Base-by-base conservation (phyloP, 2,113 vertebrate species). In the Climacteris rufus region DNA sequence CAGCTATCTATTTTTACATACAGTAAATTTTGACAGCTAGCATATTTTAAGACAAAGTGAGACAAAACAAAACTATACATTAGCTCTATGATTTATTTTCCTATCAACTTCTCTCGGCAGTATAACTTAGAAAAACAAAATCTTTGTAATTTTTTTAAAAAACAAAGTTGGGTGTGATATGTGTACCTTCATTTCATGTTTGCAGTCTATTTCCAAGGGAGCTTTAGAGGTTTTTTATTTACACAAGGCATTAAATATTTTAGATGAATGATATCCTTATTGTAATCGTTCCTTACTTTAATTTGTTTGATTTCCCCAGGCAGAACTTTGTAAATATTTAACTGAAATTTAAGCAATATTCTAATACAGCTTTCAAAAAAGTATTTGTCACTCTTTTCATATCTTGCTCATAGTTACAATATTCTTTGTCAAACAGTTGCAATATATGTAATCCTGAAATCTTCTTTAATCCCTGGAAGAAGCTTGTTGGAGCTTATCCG, bases 301-400 rank as follows among this genome's bases (percentile, higher is more conserved):
- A 84, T 94, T 91, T 83, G 6, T 79, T 91, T 95, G 20, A 85
- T 83, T 94, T 93, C 44, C 81, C 53, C 40, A 69, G 53, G 81
- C 59, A 94, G 53, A 71, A 72, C 21, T 93, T 93, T 82, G 74
- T 83, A 95, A 96, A 89, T 91, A 93, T 69, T 91, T 83, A 69
- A 83, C 78, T 65, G 63, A 89, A 61, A 85, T 57, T 76, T 64
- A 84, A 85, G 15, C 31, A 85, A 56, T 89, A 85, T 80, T 72
- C 49, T 65, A 90, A 87, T 47, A 40, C 4, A 87, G 16, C 16
- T 95, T 91, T 89, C 53, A 57, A 71, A 89, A 83, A 87, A 85
- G n/a, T 56, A 42, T 77, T 76, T 79, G 72, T 89, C 45, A 49
- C 7, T 80, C 25, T 94, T 89, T 87, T 81, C 35, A 28, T 66